Base-by-base conservation (phyloP, 2,113 vertebrate species). In the Hyla sarda region DNA sequence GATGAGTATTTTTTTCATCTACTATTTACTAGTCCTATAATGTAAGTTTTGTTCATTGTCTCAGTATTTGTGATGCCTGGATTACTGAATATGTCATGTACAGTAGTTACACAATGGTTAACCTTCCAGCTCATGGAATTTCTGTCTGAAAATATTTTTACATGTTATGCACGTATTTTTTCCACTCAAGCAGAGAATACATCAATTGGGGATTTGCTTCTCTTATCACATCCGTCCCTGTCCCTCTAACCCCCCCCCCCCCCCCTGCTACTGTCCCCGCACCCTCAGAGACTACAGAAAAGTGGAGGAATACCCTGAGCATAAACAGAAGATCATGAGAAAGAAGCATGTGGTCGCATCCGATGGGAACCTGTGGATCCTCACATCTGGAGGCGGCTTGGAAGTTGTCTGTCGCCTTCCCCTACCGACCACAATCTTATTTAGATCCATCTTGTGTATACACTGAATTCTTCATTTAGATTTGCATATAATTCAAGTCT, bases 281-380 rank as follows among this genome's bases (percentile, higher is more conserved):
- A 81, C 34, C 56, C 56, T 65, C 78, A 45, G 37, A 81, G 56
- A 25, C 12, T 45, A 80, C 54, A 80, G 56, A 34, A 80, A 60
- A 62, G 56, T 65, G 34, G 41, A 28, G 58, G 56, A 81, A 47
- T 60, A 65, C 34, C 21, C 41, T 71, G 62, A 56, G 48, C 67
- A 48, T 85, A 85, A 86, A 86, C 84, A 80, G 17, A 86, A 23
- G 71, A 54, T n/a, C 84, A 86, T 86, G 76, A 80, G 84, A 86
- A 86, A 86, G 50, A 56, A 67, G 41, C 47, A 71, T 71, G 30
- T 28, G 60, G 60, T 85, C 62, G 58, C 28, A 86, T 81, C 62
- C 84, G 48, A 86, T 81, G 84, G 84, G 76, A 86, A 86, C 65
- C 56, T n/a, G 72, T 34, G 50, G 73, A 58, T 34, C 50, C 65